These are phyloP conservation scores for Echinometra lucunter DNA, from an alignment of 53 echinoderm and acorn worm species.

Conservation along the genomic window DNA sequence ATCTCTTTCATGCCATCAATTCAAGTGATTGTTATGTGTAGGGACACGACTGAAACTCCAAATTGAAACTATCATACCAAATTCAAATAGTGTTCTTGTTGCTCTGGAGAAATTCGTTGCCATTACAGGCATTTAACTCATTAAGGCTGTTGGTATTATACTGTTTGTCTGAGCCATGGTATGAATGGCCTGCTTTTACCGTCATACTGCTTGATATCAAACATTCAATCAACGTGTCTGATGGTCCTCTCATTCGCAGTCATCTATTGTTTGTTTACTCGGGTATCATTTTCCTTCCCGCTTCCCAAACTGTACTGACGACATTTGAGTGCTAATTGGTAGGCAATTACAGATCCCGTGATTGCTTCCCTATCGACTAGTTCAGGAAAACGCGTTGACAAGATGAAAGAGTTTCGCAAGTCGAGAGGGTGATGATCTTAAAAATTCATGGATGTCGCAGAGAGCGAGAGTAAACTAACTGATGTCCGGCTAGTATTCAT, in stretches of 20 bases:
- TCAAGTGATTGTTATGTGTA: neutral
- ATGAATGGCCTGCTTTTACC: slow-evolving; percentile 45
- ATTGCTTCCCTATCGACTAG: slow-evolving; percentile 27
- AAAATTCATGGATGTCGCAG: slow-evolving; percentile 1
- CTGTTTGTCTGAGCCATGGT: slow-evolving; percentile 18
- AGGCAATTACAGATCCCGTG: slow-evolving; percentile 56
- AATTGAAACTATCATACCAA: neutral
- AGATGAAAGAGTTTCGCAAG: neutral
- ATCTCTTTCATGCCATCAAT: neutral
- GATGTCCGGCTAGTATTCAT: neutral
- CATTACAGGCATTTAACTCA: neutral
- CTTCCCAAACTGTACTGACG: neutral
- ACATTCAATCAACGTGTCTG: slow-evolving; percentile 15
- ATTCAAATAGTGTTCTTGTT: neutral
- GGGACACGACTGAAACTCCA: neutral
- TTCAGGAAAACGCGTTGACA: slow-evolving; percentile 19
- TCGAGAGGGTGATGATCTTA: neutral
- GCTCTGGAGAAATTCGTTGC: slow-evolving; percentile 14
- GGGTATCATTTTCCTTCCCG: neutral
- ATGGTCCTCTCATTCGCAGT: slow-evolving; percentile 14
- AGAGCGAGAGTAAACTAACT: neutral
- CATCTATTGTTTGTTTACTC: neutral
- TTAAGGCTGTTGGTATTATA: slow-evolving; percentile 22
- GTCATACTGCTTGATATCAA: slow-evolving; percentile 20
- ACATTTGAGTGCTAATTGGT: slow-evolving; percentile 47